Base-by-base conservation (phyloP, 2,113 vertebrate species). In the Amblyopsis rosae region DNA sequence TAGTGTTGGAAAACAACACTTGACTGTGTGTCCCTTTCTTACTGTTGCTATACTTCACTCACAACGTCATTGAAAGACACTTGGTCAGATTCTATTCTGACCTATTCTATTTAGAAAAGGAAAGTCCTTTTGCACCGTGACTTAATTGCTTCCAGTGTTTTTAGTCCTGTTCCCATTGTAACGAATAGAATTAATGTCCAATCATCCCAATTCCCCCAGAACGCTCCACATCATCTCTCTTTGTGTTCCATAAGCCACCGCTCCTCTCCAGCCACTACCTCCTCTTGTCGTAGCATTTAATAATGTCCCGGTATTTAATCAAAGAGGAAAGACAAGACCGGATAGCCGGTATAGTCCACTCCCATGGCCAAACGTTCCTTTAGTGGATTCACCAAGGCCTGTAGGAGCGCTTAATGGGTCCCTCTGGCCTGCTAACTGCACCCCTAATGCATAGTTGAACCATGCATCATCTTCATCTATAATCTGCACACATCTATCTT, bases 251-350 rank as follows among this genome's bases (percentile, higher is more conserved):
- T 54, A 19, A 49, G 12, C 60, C 58, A 55, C 26, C 16, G 15
- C 48, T 49, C 61, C 57, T 19, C 58, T 32, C 75, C 19, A 54
- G 59, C 78, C 69, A 17, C 32, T 73, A 57, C 66, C 59, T 19
- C 67, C 73, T 60, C 69, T 68, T 64, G 15, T 71, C 65, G 59
- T 70, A 73, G 75, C 70, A 77, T 86, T 89, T 88, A 87, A 87
- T 88, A 88, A 86, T 56, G 66, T 81, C 80, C 76, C 72, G 74
- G 81, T 84, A 86, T 89, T 85, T 86, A 88, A 88, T 89, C 84
- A 86, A 75, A 73, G 8, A 69, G 73, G 74, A 67, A 67, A 48
- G 79, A 61, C 75, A 62, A 63, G 63, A 83, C 72, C 79, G 79
- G 79, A 87, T 80, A 64, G 78, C 78, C 73, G 61, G 75, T 77